phyloP scores from a whole-genome alignment of 2,113 vertebrate genomes.

The Chrysochloris asiatica region DNA sequence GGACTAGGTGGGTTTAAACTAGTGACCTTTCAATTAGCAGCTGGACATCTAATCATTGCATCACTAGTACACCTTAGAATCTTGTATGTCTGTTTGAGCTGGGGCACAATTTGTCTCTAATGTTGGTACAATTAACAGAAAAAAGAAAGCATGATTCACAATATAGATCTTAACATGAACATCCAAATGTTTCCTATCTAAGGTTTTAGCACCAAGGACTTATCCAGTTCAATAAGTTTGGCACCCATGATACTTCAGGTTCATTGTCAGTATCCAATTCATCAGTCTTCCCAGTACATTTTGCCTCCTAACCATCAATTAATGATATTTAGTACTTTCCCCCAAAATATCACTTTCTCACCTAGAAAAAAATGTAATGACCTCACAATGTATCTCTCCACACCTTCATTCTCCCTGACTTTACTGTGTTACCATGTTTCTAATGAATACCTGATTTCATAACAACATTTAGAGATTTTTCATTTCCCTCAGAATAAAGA shows the following conservation, averaged over 20 bases:
- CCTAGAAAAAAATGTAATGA: neutral
- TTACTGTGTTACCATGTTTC: neutral
- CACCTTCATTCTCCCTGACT: neutral
- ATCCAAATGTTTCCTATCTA: neutral
- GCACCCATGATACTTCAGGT: too few species aligned
- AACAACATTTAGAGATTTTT: neutral
- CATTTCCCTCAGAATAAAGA: neutral
- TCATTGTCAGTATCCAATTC: too few species aligned
- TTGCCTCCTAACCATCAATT: neutral
- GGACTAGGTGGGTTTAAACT: neutral
- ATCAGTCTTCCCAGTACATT: neutral
- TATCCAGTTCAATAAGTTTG: too few species aligned
- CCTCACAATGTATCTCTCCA: neutral
- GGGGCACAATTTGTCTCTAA: neutral
- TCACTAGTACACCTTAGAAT: neutral
- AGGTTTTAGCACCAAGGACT: too few species aligned
- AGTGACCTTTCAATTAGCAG: neutral
- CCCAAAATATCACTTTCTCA: neutral
- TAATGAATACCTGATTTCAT: neutral
- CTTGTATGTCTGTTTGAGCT: neutral
- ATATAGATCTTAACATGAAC: neutral
- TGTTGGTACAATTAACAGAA: neutral
- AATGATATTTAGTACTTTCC: neutral
- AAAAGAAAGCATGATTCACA: neutral
- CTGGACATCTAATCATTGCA: neutral